phyloP scores from a whole-genome alignment of 2,113 vertebrate species.

The Microcebus jonahi region DNA sequence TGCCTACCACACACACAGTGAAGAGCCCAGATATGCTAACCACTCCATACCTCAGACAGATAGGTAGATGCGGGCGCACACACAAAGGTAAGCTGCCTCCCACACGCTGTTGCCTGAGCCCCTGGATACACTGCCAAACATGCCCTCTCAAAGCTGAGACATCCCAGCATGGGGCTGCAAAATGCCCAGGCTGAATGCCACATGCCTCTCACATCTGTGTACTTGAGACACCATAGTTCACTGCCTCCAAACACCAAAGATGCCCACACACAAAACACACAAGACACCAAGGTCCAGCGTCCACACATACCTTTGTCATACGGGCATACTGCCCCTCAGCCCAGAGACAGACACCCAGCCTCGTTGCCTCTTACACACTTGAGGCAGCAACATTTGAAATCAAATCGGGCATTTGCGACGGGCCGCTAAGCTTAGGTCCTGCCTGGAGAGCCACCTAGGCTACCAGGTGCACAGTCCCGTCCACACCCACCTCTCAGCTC shows the following conservation, averaged over 20 bases:
- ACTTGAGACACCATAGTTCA: background rate
- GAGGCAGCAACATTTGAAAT: background rate
- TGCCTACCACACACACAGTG: background rate
- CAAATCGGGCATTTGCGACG: background rate
- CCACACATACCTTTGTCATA: background rate
- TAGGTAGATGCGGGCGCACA: background rate
- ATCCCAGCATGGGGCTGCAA: background rate
- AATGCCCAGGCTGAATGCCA: background rate
- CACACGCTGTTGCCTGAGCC: background rate
- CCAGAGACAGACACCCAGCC: background rate
- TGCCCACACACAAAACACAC: background rate
- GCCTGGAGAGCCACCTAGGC: background rate
- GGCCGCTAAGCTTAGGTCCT: background rate
- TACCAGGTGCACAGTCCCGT: slow-evolving; percentile 27
- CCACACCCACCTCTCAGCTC: slow-evolving; percentile 28
- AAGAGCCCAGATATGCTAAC: background rate
- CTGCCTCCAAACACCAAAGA: background rate
- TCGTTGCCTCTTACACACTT: background rate
- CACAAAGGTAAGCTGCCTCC: background rate
- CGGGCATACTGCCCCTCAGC: background rate
- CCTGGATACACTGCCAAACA: background rate
- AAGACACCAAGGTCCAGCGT: background rate
- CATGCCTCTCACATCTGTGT: background rate
- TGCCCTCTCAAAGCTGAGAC: background rate
- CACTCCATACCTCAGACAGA: background rate